A percentile compares a stretch with the other conserved stretches of the same genome.
These are phyloP conservation scores for Thymelicus acteon DNA, from an alignment of 2,888 invertebrate species.

Conservation along the genomic window DNA sequence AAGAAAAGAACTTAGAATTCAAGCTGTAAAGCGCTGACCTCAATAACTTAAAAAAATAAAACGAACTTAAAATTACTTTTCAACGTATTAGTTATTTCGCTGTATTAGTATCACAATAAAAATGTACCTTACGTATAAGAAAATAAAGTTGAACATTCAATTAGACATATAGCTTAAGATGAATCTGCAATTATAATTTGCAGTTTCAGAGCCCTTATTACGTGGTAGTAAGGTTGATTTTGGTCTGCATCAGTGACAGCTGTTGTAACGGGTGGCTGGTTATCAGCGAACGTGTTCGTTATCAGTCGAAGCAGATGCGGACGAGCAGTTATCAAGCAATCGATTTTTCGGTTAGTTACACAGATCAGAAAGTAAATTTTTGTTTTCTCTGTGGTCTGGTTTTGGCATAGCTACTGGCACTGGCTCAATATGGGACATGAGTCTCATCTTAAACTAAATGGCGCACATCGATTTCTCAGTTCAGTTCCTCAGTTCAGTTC, in stretches of 20 bases:
- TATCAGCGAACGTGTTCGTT: conserved; percentile 51
- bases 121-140: neutral
- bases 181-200: conserved; percentile 32
- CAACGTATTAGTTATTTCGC: too few species aligned
- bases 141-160: conserved; percentile 7
- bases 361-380: conserved; percentile 19
- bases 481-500: too few species aligned
- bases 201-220: conserved; percentile 25
- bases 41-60: conserved; percentile 52
- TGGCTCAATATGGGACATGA: too few species aligned
- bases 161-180: conserved; percentile 4
- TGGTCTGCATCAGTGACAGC: conserved; percentile 34
- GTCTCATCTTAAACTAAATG: too few species aligned
- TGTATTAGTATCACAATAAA: neutral
- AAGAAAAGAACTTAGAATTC: conserved; percentile 65
- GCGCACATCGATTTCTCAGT: too few species aligned
- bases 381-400: neutral
- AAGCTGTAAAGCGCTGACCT: conserved; percentile 79
- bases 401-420: neutral
- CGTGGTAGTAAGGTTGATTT: conserved; percentile 36
- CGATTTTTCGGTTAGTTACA: conserved; percentile 39
- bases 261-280: conserved; percentile 26
- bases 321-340: conserved; percentile 36
- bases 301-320: conserved; percentile 48
- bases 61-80: conserved; percentile 30